These are phyloP conservation scores for Plemyria rubiginata DNA, from an alignment of 2,888 invertebrate species.

Conservation along the genomic window DNA sequence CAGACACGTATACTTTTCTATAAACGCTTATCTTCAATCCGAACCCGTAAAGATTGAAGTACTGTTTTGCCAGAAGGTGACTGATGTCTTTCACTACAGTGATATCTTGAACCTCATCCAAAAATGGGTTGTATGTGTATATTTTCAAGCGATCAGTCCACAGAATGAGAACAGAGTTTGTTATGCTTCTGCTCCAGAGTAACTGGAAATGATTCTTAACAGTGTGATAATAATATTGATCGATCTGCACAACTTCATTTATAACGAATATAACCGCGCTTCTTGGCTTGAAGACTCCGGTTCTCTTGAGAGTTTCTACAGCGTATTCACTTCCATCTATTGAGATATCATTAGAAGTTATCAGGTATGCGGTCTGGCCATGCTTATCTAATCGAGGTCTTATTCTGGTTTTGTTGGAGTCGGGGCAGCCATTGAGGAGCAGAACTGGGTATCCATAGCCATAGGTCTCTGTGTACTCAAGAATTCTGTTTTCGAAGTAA, in stretches of 20 bases:
- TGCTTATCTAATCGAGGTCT: constrained; percentile 73
- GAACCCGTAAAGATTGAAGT: constrained; percentile 66
- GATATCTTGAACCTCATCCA: constrained; percentile 67
- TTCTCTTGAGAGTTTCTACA: constrained; percentile 64
- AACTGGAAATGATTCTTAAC: constrained; percentile 77
- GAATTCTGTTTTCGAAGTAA: constrained; percentile 75
- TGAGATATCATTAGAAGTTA: constrained; percentile 65
- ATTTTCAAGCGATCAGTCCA: constrained; percentile 66
- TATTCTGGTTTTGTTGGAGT: constrained; percentile 56
- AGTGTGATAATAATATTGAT: constrained; percentile 67
- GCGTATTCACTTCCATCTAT: constrained; percentile 65
- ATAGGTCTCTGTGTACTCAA: constrained; percentile 72
- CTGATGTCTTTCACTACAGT: constrained; percentile 67
- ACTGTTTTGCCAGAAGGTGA: constrained; percentile 55
- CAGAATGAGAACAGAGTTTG: constrained; percentile 76
- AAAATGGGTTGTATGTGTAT: constrained; percentile 82
- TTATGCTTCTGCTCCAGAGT: constrained; percentile 80
- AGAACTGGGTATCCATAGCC: constrained; percentile 72
- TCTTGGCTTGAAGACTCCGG: constrained; percentile 75
- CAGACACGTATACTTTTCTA: constrained; percentile 62
- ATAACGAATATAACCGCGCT: constrained; percentile 73
- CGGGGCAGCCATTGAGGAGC: constrained; percentile 71
- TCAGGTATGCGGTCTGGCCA: constrained; percentile 71
- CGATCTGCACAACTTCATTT: constrained; percentile 57
- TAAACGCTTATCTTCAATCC: constrained; percentile 69